Conservation (phyloP, 2,888 invertebrate species). For the Aplocera efformata region DNA sequence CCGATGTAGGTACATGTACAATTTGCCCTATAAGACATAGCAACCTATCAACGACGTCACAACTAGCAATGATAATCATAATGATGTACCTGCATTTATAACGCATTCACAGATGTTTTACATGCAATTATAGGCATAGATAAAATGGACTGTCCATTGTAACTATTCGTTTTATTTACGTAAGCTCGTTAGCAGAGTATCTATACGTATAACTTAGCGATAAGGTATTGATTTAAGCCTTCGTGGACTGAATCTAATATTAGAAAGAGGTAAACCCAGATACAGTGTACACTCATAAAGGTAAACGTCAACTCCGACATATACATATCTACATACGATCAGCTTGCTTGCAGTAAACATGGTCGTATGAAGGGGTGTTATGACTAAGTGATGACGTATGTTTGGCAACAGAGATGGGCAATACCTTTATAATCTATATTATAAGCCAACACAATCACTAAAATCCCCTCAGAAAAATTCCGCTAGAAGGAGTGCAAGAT, state of each 20-base stretch:
- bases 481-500: too few relatives aligned
- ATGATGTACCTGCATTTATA: constrained; percentile 17
- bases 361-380: too few relatives aligned
- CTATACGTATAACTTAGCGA: constrained; percentile 3
- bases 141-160: constrained; percentile 11
- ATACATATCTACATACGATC: too few relatives aligned
- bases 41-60: not conserved
- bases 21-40: too few relatives aligned
- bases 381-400: too few relatives aligned
- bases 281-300: not conserved
- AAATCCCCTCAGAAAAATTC: too few relatives aligned
- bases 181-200: constrained; percentile 2
- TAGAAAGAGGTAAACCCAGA: constrained; percentile 25
- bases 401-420: too few relatives aligned
- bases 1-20: too few relatives aligned
- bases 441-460: too few relatives aligned
- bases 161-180: constrained; percentile 4
- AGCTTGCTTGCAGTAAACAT: too few relatives aligned
- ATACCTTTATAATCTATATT: too few relatives aligned
- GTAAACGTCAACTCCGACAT: too few relatives aligned
- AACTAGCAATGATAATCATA: constrained; percentile 12
- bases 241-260: constrained; percentile 19
- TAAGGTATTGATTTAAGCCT: constrained; percentile 19
- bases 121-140: constrained; percentile 14
- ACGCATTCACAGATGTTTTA: constrained; percentile 12